Conservation (phyloP, 2,888 invertebrate genomes). For the Melanotus villosus region DNA sequence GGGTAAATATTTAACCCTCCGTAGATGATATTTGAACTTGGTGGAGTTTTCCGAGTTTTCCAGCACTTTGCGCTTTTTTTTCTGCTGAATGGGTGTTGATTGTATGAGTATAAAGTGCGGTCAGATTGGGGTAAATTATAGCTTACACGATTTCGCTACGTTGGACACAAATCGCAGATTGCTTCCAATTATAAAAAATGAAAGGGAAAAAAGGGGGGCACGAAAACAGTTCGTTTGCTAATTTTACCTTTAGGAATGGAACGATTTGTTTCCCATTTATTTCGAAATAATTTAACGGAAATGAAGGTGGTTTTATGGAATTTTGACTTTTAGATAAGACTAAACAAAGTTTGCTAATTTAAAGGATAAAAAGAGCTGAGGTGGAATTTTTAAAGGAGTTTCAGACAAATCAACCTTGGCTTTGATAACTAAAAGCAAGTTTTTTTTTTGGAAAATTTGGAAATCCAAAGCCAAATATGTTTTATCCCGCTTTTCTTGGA, state of each 20-base stretch:
- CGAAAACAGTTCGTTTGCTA: neutral
- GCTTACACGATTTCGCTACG: conserved; percentile 12
- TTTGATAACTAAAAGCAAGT: no score
- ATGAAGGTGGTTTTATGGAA: neutral
- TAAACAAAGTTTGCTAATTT: neutral
- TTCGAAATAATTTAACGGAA: neutral
- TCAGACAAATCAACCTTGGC: no score
- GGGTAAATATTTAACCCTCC: conserved; percentile 1
- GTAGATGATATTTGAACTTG: conserved; percentile 5
- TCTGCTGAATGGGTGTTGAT: conserved; percentile 14
- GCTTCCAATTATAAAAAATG: conserved; percentile 8
- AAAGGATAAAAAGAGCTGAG: no score
- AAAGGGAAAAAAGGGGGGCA: neutral
- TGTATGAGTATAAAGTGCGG: conserved; percentile 10
- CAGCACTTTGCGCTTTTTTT: neutral
- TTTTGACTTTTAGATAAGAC: neutral
- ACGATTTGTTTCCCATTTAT: neutral
- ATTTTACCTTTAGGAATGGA: neutral
- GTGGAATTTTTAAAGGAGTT: no score
- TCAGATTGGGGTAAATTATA: conserved; percentile 17
- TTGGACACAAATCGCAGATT: conserved; percentile 14
- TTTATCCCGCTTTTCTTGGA: no score
- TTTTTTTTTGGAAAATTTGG: no score
- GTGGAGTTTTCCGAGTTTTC: neutral
- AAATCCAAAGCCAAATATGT: no score